Evolutionary conservation across 2,888 invertebrate genomes (phyloP), one percentile per base, ranked within the genome.

Genomic region (Strigamia transsilvanica): DNA sequence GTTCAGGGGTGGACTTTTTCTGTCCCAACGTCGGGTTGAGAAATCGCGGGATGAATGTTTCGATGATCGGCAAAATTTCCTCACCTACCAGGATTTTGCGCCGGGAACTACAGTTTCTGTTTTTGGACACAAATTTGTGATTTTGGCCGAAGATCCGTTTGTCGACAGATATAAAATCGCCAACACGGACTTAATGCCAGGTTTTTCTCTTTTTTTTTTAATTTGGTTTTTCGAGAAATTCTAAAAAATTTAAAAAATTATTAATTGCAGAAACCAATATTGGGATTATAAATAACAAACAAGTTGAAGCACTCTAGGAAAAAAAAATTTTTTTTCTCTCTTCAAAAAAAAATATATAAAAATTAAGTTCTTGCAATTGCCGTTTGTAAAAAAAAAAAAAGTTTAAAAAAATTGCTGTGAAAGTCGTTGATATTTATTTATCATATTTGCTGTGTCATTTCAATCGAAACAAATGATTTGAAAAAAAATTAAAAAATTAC

Each of bases 1-100:
- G 6, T 66, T 66, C 21, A 66, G 61, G 18, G 61, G 61, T 23
- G 61, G 61, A 66, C 61, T 66, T 66, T 66, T 66, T 66, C 12
- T 66, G 21, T 66, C 61, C 6, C 61, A 66, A 66, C 61, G 61
- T 6, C 21, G 61, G 18, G 61, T 66, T 23, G 61, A 66, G 18
- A 66, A 66, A 23, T n/a, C 18, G 23, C 61, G 21, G 4, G 61
- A 23, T 6, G 61, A 66, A 66, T 66, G 61, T 66, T 12, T 10
- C 6, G 23, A 66, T 66, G 61, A 66, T 7, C 12, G 61, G 2
- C 61, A 21, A 21, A 66, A 66, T 66, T 66, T 66, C 23, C 23
- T 66, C 5, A 66, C 61, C 0, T 66, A 66, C 12, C 6, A 23
- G 61, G 61, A 66, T 23, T 66, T 66, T 23, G 7, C 21, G 2